Evolutionary conservation across 2,797 vertebrate species (phyloP).

Genomic region (Apogon hyalosoma): DNA sequence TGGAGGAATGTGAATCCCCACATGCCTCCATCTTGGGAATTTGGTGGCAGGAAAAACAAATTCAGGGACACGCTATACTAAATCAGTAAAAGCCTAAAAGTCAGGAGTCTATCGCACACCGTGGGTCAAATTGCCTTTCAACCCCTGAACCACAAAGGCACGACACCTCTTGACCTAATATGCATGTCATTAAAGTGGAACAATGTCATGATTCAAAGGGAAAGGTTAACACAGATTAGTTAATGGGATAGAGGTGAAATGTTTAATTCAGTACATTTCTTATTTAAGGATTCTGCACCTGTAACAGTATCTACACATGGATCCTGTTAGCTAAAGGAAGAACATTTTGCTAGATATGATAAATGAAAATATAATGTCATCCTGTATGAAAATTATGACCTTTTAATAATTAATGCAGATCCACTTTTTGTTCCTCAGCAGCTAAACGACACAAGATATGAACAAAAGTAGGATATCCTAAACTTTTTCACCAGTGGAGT

Average conservation of each 20-base stretch:
- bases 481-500: too few relatives aligned
- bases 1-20: neutral
- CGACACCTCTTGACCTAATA: conserved; percentile 35
- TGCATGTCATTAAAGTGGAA: conserved; percentile 51
- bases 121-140: conserved; percentile 8
- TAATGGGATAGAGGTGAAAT: conserved; percentile 25
- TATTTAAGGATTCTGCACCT: conserved; percentile 15
- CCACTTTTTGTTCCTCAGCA: neutral
- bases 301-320: conserved; percentile 12
- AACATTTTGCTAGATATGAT: neutral
- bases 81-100: conserved; percentile 38
- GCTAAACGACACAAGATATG: neutral
- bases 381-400: neutral
- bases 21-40: conserved; percentile 14
- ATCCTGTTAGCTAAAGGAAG: conserved; percentile 1
- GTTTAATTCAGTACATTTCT: conserved; percentile 39
- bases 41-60: conserved; percentile 17
- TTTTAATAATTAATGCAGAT: neutral
- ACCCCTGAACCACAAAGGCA: conserved; percentile 36
- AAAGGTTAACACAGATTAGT: conserved; percentile 51
- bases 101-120: neutral
- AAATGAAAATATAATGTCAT: too few relatives aligned
- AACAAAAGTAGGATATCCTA: neutral
- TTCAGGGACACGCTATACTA: conserved; percentile 14
- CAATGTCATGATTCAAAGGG: conserved; percentile 50